Conservation (phyloP, 2,113 vertebrate genomes). For the Lampris incognitus region DNA sequence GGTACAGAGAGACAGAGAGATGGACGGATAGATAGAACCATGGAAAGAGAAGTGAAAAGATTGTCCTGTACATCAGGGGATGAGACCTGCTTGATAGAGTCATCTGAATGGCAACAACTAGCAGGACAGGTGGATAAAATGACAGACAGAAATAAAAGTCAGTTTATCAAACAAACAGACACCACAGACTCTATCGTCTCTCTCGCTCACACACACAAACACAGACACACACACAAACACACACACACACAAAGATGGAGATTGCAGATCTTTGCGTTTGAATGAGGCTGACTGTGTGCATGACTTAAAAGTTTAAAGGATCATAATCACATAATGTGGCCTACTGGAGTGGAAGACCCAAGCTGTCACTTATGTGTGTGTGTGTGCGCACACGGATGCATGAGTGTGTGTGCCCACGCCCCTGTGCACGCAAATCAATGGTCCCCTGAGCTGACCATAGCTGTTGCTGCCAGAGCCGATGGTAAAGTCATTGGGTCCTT, state of each 20-base stretch:
- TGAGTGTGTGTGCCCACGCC: not conserved
- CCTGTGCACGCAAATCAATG: constrained; percentile 8
- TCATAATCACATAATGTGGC: constrained; percentile 41
- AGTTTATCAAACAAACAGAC: no score
- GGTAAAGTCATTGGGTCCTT: constrained; percentile 48
- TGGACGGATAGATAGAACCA: constrained; percentile 8
- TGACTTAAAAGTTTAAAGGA: constrained; percentile 33
- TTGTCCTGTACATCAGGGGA: constrained; percentile 34
- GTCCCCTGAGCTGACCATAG: not conserved
- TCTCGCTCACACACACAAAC: not conserved
- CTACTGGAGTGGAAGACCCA: constrained; percentile 41
- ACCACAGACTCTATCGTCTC: no score
- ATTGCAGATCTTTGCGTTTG: constrained; percentile 28
- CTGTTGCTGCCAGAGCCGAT: constrained; percentile 9
- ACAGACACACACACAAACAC: constrained; percentile 12
- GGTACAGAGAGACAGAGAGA: not conserved
- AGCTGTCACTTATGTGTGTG: constrained; percentile 36
- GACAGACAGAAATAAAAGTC: no score
- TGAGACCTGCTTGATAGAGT: constrained; percentile 39
- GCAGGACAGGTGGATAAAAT: no score
- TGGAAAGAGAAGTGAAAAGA: constrained; percentile 18
- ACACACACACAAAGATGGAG: constrained; percentile 27
- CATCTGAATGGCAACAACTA: no score
- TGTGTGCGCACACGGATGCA: not conserved
- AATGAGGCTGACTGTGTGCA: constrained; percentile 13